A percentile compares a stretch with the other conserved stretches of the same genome.
These are phyloP conservation scores for Haemorhous mexicanus DNA, from an alignment of 2,113 vertebrate species.

Conservation along the genomic window DNA sequence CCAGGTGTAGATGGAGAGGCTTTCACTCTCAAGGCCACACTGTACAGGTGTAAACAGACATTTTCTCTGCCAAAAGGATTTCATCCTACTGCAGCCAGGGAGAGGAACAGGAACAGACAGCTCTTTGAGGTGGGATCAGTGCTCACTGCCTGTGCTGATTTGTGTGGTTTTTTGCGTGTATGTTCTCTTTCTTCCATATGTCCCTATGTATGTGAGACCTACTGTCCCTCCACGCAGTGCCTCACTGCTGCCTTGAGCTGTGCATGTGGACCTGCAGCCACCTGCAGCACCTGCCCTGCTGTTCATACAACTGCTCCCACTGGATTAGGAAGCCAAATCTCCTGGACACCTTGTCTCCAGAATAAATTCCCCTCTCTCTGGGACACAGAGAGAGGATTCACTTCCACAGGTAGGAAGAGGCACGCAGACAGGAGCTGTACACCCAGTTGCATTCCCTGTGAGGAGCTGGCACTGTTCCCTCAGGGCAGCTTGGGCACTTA, in stretches of 20 bases:
- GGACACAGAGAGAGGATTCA: background rate
- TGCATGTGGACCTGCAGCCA: background rate
- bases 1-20: background rate
- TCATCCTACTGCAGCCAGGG: background rate
- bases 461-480: background rate
- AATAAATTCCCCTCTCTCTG: background rate
- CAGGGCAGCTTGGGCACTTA: background rate
- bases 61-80: background rate
- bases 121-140: background rate
- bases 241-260: background rate
- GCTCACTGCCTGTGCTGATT: background rate
- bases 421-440: background rate
- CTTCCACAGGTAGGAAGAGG: background rate
- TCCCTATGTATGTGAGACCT: rapidly evolving
- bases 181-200: background rate
- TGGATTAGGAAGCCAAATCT: background rate
- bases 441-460: background rate
- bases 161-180: background rate
- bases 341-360: background rate
- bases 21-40: too few relatives aligned
- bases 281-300: background rate
- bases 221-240: rapidly evolving
- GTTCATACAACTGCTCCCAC: background rate
- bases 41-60: background rate
- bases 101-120: background rate